Conservation (phyloP, 2,797 vertebrate species). For the Sarcoramphus papa region DNA sequence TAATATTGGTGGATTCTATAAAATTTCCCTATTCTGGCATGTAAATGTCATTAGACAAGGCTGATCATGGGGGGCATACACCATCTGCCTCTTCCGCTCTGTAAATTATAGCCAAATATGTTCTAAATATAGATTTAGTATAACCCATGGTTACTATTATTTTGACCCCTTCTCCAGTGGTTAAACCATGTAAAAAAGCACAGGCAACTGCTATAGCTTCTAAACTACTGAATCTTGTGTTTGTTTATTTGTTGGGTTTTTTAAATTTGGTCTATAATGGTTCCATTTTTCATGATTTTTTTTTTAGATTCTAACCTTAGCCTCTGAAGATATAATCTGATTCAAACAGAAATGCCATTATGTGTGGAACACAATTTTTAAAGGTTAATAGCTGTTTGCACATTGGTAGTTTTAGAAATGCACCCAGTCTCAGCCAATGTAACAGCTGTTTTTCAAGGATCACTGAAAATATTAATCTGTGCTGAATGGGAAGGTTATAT, state of each 20-base stretch:
- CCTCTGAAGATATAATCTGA: neutral
- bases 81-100: neutral
- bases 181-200: neutral
- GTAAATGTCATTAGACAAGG: neutral
- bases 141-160: neutral
- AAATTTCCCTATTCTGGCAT: neutral
- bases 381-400: neutral
- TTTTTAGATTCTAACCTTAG: neutral
- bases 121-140: neutral
- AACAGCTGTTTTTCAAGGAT: neutral
- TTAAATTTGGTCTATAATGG: neutral
- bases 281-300: neutral
- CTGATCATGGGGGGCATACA: neutral
- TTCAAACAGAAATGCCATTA: neutral
- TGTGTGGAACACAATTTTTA: neutral
- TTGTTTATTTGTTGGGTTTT: neutral
- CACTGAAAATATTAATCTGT: neutral
- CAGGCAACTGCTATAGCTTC: rapidly evolving
- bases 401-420: neutral
- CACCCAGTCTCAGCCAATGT: neutral
- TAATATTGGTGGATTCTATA: neutral
- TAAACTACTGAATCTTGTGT: neutral
- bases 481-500: neutral
- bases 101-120: neutral
- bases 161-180: neutral